Percentiles rank a stretch among this genome's conserved stretches.
Evolutionary conservation across 2,113 vertebrate species (phyloP).

Genomic region (Garra rufa): DNA sequence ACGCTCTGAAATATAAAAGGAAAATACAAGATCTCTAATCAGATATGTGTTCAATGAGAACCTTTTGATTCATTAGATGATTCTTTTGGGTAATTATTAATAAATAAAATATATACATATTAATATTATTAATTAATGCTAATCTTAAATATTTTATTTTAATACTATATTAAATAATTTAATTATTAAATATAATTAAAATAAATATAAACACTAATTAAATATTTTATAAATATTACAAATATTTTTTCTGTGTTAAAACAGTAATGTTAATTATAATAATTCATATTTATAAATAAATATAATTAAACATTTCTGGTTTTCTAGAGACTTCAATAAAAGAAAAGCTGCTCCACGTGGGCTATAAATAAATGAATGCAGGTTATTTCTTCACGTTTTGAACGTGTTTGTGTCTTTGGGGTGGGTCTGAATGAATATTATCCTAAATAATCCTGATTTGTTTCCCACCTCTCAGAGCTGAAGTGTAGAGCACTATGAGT

Average conservation of each 20-base stretch:
- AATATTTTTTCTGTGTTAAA: no score
- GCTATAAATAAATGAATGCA: not conserved
- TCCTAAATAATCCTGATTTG: not conserved
- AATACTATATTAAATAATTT: not conserved
- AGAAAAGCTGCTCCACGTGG: not conserved
- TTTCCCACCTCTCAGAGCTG: slow-evolving; percentile 79
- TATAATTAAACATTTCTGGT: no score
- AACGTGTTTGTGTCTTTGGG: not conserved
- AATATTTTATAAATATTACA: no score
- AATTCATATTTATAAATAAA: no score
- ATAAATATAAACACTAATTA: no score
- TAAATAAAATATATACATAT: no score
- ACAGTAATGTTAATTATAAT: no score
- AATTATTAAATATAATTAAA: no score
- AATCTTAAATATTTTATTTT: not conserved
- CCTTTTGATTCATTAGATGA: not conserved
- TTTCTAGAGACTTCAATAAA: not conserved
- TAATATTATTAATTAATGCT: no score
- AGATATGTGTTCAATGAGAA: not conserved
- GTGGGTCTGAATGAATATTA: not conserved
- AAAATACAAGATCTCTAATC: not conserved
- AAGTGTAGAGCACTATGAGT: slow-evolving; percentile 86
- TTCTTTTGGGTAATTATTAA: not conserved
- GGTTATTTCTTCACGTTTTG: not conserved
- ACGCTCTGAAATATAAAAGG: slow-evolving; percentile 65